Percentiles rank a stretch among this genome's conserved stretches.
phyloP scores from a whole-genome alignment of 2,888 invertebrate species.

The Hipparchia semele region DNA sequence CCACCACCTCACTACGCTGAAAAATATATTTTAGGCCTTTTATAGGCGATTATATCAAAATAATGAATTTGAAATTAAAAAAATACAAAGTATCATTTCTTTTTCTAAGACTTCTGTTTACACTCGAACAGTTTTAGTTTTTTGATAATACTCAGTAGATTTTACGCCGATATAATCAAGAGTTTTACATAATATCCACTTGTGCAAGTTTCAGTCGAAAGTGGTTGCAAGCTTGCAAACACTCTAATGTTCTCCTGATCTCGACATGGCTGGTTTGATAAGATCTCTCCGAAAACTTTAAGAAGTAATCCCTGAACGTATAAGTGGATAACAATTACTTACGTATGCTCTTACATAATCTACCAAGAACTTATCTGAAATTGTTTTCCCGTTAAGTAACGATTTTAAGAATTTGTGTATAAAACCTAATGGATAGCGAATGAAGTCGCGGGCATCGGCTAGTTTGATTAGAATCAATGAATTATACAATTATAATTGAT shows the following conservation, averaged over 20 bases:
- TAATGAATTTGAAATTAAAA: too few relatives aligned
- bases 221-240: conserved; percentile 32
- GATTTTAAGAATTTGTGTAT: too few relatives aligned
- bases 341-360: background rate
- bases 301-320: conserved; percentile 13
- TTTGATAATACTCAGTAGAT: background rate
- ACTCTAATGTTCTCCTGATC: conserved; percentile 27
- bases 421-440: too few relatives aligned
- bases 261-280: conserved; percentile 21
- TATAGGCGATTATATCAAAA: too few relatives aligned
- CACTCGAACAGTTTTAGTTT: too few relatives aligned
- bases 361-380: background rate
- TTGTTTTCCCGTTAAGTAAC: background rate
- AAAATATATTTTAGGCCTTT: too few relatives aligned
- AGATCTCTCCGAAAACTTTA: conserved; percentile 20
- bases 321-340: background rate
- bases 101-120: too few relatives aligned
- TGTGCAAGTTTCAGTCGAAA: background rate
- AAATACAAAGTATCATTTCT: too few relatives aligned
- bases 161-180: background rate
- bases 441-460: too few relatives aligned
- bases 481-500: too few relatives aligned
- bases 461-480: too few relatives aligned
- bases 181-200: background rate
- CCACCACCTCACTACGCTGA: too few relatives aligned